A percentile compares a stretch with the other conserved stretches of the same genome.
Evolutionary conservation across 2,888 invertebrate species (phyloP).

Genomic region (Dolichopus griseipennis): DNA sequence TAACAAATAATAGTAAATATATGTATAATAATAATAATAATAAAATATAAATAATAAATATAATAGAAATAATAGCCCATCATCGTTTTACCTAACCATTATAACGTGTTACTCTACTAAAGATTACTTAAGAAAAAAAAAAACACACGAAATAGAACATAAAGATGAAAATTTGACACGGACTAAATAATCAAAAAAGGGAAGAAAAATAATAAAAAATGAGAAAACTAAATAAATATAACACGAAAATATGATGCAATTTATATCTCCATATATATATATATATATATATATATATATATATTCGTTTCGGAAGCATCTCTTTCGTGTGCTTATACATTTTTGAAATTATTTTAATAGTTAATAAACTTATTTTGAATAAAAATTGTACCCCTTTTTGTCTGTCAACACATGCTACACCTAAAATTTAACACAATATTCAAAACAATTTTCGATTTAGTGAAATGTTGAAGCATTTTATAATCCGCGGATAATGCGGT

Average conservation of each 20-base stretch:
- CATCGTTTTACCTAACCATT: conserved; percentile 21
- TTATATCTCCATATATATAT: not conserved
- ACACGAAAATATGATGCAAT: not conserved
- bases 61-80: conserved; percentile 19
- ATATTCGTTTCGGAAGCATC: too few species aligned
- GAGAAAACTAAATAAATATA: not conserved
- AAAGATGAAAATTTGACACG: conserved; percentile 20
- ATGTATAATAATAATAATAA: not conserved
- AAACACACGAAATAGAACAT: not conserved
- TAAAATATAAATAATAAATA: not conserved
- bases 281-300: too few species aligned
- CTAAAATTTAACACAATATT: too few species aligned
- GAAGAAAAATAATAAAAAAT: not conserved
- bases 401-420: too few species aligned
- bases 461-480: too few species aligned
- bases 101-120: conserved; percentile 17
- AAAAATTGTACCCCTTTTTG: too few species aligned
- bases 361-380: too few species aligned
- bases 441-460: too few species aligned
- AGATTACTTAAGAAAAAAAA: not conserved
- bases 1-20: not conserved
- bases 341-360: too few species aligned
- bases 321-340: too few species aligned
- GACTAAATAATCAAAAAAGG: conserved; percentile 13
- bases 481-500: too few species aligned